These are phyloP conservation scores for Sialia sialis DNA, from an alignment of 2,113 vertebrate species.

Conservation along the genomic window DNA sequence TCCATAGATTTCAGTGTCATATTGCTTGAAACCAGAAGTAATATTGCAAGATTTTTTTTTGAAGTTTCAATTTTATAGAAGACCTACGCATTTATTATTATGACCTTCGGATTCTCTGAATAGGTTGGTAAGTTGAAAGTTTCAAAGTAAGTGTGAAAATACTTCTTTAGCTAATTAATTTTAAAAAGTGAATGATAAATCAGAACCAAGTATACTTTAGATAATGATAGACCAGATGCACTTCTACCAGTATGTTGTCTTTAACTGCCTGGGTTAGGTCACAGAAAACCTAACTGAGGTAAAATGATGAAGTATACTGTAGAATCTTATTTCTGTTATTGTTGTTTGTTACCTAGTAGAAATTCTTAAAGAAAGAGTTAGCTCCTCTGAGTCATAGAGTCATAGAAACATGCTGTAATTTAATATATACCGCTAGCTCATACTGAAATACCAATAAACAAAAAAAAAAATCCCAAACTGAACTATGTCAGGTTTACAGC, in stretches of 20 bases:
- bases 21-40: not conserved
- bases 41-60: not conserved
- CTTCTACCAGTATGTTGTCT: not conserved
- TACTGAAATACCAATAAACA: not conserved
- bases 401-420: not conserved
- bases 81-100: not conserved
- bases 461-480: not conserved
- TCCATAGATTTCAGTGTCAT: not conserved
- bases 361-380: not conserved
- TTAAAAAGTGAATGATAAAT: not conserved
- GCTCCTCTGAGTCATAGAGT: not conserved
- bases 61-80: not conserved
- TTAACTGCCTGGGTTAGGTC: not conserved
- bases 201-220: not conserved
- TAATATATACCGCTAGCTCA: not conserved
- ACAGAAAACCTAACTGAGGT: not conserved
- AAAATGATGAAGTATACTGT: not conserved
- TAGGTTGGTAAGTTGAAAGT: not conserved
- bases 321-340: not conserved
- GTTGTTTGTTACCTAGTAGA: not conserved
- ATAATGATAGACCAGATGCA: not conserved
- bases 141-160: not conserved
- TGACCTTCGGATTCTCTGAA: not conserved
- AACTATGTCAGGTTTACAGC: not conserved
- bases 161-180: not conserved